Evolutionary conservation across 2,888 invertebrate species (phyloP).

Genomic region (Craniophora ligustri): DNA sequence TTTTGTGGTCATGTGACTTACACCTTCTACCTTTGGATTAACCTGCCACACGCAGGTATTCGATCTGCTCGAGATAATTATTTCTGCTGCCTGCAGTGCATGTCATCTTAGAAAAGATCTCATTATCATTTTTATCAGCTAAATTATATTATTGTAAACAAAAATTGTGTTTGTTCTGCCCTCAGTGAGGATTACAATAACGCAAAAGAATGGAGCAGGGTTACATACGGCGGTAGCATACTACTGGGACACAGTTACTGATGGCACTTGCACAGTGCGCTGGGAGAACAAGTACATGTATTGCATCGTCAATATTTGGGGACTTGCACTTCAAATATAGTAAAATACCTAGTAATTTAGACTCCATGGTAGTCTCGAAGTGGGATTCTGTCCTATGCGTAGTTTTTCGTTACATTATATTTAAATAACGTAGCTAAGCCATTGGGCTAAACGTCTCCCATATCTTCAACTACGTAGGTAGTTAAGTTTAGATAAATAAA

Average conservation of each 20-base stretch:
- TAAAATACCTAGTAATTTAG: conserved; percentile 4
- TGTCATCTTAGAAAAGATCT: too few species aligned
- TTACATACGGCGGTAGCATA: conserved; percentile 95
- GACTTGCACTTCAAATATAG: conserved; percentile 88
- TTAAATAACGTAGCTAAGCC: too few species aligned
- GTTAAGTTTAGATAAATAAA: too few species aligned
- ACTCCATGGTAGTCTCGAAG: neutral
- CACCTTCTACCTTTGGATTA: too few species aligned
- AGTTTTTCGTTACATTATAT: neutral
- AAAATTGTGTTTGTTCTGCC: conserved; percentile 10
- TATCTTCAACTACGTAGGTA: too few species aligned
- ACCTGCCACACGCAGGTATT: too few species aligned
- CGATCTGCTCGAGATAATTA: too few species aligned
- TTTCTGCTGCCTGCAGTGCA: too few species aligned
- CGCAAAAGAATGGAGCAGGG: conserved; percentile 95
- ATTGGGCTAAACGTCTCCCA: too few species aligned
- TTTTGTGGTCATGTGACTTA: too few species aligned
- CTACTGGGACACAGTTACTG: conserved; percentile 94
- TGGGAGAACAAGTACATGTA: conserved; percentile 97
- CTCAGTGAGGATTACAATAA: conserved; percentile 93
- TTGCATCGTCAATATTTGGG: conserved; percentile 95
- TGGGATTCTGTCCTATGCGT: neutral
- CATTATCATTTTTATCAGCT: too few species aligned
- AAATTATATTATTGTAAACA: neutral
- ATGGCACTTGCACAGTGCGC: conserved; percentile 94